Percentiles rank a stretch among this genome's conserved stretches.
Conservation (phyloP, 2,888 invertebrate species). For the Hemicrepidius hirtus region DNA sequence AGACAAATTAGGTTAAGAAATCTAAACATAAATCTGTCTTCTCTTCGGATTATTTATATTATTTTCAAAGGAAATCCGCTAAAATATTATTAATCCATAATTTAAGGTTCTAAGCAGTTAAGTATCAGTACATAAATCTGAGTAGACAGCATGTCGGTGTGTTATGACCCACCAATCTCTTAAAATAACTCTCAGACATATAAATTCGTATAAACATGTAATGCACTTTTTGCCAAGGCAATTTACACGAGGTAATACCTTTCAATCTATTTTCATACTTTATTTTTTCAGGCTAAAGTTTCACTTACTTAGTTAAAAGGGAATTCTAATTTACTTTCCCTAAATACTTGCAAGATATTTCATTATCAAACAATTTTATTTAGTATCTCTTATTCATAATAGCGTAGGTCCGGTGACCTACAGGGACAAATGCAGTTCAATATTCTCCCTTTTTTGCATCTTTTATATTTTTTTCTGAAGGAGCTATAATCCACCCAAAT, state of each 20-base stretch:
- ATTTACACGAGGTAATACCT: constrained; percentile 37
- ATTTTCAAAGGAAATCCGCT: constrained; percentile 59
- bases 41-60: constrained; percentile 48
- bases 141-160: constrained; percentile 58
- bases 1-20: constrained; percentile 46
- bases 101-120: constrained; percentile 57
- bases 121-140: constrained; percentile 56
- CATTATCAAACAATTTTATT: no score
- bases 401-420: no score
- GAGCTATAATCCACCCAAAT: no score
- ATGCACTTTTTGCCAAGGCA: constrained; percentile 47
- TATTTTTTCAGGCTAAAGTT: no score
- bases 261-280: no score
- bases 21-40: constrained; percentile 47
- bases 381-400: no score
- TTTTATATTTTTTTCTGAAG: no score
- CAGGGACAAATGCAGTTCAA: no score
- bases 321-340: no score
- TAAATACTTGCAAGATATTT: no score
- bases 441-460: no score
- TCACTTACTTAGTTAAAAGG: no score
- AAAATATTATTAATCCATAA: constrained; percentile 62
- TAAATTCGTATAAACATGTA: constrained; percentile 54
- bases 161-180: constrained; percentile 57
- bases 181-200: constrained; percentile 56